Evolutionary conservation across 37 sponge, comb jelly and placozoan species (phyloP).

Genomic region (Tethya wilhelma): DNA sequence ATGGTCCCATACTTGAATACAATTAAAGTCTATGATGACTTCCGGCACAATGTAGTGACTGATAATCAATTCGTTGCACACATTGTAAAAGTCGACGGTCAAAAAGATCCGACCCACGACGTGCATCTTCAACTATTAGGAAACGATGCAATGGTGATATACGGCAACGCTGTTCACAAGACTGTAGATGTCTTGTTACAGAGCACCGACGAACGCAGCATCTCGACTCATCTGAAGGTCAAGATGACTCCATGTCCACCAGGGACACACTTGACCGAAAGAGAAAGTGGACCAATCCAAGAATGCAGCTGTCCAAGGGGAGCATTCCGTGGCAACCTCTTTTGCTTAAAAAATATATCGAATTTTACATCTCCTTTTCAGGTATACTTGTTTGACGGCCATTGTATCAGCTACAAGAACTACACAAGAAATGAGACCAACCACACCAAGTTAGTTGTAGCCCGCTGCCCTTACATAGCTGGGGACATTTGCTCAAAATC

Average conservation of each 20-base stretch:
- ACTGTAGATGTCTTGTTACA: no score
- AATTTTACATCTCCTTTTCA: no score
- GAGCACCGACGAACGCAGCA: neutral
- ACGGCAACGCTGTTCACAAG: no score
- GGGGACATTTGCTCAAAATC: neutral
- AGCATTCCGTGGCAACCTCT: no score
- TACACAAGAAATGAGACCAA: neutral
- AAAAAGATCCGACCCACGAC: neutral
- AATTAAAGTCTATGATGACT: conserved; percentile 25
- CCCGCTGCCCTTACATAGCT: neutral
- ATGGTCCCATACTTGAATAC: neutral
- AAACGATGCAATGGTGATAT: no score
- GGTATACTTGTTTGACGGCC: conserved; percentile 1
- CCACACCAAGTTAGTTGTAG: neutral
- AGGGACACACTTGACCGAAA: no score
- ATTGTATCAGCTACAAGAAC: conserved; percentile 6
- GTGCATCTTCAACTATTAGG: no score
- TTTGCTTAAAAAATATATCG: no score
- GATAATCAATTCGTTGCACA: neutral
- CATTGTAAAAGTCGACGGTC: neutral
- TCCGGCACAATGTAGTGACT: conserved; percentile 15
- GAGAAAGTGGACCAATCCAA: neutral
- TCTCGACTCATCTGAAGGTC: neutral
- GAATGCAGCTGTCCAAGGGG: no score
- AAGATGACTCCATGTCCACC: conserved; percentile 19